Percentiles rank a stretch among this genome's conserved stretches.
These are phyloP conservation scores for Ceriagrion tenellum DNA, from an alignment of 2,888 invertebrate genomes.

Conservation along the genomic window DNA sequence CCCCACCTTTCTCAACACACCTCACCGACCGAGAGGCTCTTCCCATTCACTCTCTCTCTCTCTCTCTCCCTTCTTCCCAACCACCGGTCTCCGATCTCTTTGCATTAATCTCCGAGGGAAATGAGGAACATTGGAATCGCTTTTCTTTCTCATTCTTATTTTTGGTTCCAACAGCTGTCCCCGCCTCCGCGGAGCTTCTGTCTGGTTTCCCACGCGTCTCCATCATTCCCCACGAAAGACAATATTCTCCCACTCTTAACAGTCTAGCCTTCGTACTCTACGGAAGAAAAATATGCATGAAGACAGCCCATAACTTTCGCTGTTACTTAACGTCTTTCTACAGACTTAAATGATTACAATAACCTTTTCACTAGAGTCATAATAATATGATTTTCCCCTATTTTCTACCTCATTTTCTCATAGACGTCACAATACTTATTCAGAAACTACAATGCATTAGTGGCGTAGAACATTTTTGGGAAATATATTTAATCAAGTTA, in stretches of 20 bases:
- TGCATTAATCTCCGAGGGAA: slow-evolving; percentile 18
- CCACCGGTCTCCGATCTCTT: neutral
- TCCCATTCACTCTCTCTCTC: neutral
- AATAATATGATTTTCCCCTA: too few species aligned
- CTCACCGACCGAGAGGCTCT: neutral
- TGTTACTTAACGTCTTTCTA: too few species aligned
- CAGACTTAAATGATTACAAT: too few species aligned
- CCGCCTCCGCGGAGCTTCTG: neutral
- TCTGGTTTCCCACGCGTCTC: neutral
- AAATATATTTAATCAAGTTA: too few species aligned
- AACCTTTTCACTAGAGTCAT: too few species aligned
- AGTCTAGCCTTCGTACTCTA: neutral
- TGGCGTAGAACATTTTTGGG: too few species aligned
- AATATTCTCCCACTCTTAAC: neutral
- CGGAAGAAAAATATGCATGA: neutral
- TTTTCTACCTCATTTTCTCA: too few species aligned
- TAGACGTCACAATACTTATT: too few species aligned
- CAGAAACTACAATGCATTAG: too few species aligned
- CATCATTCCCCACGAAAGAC: neutral
- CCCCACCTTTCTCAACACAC: neutral
- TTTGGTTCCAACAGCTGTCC: neutral
- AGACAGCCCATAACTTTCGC: too few species aligned
- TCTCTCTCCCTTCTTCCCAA: neutral
- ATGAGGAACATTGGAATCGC: neutral
- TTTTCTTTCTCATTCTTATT: neutral